Base-by-base conservation (phyloP, 2,113 vertebrate species). In the Triplophysa rosa region DNA sequence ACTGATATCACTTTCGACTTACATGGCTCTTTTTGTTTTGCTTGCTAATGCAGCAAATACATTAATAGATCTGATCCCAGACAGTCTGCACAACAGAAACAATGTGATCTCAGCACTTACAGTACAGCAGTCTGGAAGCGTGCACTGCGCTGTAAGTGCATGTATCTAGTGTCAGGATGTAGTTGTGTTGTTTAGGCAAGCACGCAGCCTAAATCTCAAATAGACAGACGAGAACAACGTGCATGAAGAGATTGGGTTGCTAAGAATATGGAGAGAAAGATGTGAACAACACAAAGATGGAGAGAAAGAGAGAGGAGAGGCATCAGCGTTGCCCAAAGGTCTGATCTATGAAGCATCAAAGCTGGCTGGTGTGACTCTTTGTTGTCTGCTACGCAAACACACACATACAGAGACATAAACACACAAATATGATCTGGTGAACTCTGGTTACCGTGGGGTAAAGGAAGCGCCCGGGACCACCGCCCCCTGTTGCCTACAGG, bases 111-210 rank as follows among this genome's bases (percentile, higher is more conserved):
- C 54, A 17, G 52, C 69, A 72, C 52, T 72, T 72, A 59, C 21
- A 13, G 69, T 72, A 59, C 21, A 13, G 69, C 33, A 7, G 67
- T 33, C 16, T n/a, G 33, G 29, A 40, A 33, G 17, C n/a, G 24
- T 33, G 26, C 26, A 10, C 3, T 14, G 19, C 2, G 8, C 54
- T 10, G 19, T 40, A 23, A 59, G 69, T 72, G 69, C 52, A 40
- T 59, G 26, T 59, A 72, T 72, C 69, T 59, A 17, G 19, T 59
- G 69, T 72, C 54, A 72, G 69, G 29, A 40, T 72, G 54, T 24
- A 59, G 69, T 40, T 59, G 69, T 72, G 37, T 59, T 72, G 69
- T 72, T 59, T 72, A 58, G 69, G 29, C 26, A 33, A 71, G 29
- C 26, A 59, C 0, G n/a, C n/a, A 40, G 19, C 19, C 58, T 59